Evolutionary conservation across 2,113 vertebrate species (phyloP).

Genomic region (Harpagus bidentatus): DNA sequence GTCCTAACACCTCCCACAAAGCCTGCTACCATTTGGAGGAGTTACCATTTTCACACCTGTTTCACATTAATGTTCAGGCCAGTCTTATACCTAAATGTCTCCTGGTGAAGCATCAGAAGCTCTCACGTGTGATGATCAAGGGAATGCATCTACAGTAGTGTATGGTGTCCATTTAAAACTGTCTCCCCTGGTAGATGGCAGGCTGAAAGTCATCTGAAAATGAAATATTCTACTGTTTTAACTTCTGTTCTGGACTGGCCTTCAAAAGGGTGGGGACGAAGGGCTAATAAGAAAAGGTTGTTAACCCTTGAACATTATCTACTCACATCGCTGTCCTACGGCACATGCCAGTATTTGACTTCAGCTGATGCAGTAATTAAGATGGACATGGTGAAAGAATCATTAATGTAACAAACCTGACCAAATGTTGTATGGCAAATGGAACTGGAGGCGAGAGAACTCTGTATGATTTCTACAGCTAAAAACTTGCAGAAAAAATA

Average conservation of each 20-base stretch:
- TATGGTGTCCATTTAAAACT: not conserved
- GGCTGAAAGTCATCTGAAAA: not conserved
- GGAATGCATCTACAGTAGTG: not conserved
- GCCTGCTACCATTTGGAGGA: not conserved
- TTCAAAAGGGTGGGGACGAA: not conserved
- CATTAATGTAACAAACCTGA: not conserved
- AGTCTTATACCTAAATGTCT: not conserved
- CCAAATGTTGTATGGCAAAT: not conserved
- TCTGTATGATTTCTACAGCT: not conserved
- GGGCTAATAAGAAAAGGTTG: not conserved
- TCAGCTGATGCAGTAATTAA: not conserved
- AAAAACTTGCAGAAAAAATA: not conserved
- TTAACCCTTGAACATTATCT: not conserved
- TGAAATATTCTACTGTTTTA: not conserved
- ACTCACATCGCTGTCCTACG: not conserved
- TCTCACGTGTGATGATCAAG: not conserved
- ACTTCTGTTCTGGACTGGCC: not conserved
- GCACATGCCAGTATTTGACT: not conserved
- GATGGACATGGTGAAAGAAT: not conserved
- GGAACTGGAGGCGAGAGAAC: not conserved
- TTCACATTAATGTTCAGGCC: not conserved
- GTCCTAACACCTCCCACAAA: not conserved
- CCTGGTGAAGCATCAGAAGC: not conserved
- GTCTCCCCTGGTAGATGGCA: not conserved
- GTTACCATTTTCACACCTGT: not conserved